Evolutionary conservation across 2,113 vertebrate genomes (phyloP).

Genomic region (Ciconia boyciana): DNA sequence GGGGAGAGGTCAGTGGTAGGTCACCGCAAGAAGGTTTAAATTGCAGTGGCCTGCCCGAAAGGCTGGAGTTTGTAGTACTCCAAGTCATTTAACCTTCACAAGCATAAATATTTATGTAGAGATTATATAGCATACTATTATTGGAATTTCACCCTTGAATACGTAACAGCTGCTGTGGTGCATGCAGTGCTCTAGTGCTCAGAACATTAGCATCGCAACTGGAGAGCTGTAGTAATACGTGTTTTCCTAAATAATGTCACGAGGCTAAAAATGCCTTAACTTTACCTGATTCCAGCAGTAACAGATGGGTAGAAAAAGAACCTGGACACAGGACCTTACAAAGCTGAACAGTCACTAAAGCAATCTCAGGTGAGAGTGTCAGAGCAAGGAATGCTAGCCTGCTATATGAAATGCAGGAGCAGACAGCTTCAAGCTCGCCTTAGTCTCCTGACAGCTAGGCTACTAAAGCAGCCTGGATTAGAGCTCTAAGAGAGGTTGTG

Average conservation of each 20-base stretch:
- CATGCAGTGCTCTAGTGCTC: background rate
- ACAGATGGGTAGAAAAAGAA: background rate
- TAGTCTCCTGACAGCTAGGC: background rate
- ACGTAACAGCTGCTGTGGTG: conserved; percentile 41
- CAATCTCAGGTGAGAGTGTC: background rate
- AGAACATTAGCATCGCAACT: background rate
- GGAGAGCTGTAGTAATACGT: background rate
- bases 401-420: background rate
- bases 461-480: background rate
- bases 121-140: conserved; percentile 52
- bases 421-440: background rate
- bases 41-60: conserved; percentile 12
- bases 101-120: conserved; percentile 63
- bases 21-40: conserved; percentile 16
- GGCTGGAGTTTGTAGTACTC: conserved; percentile 1
- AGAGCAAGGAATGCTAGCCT: rapidly evolving
- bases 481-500: background rate
- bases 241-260: background rate
- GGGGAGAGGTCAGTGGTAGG: background rate
- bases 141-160: conserved; percentile 64
- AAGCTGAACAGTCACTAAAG: background rate
- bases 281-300: background rate
- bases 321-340: background rate
- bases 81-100: conserved; percentile 44
- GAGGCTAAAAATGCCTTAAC: background rate